Conservation (phyloP, 2,113 vertebrate genomes). For the Pantherophis guttatus region DNA sequence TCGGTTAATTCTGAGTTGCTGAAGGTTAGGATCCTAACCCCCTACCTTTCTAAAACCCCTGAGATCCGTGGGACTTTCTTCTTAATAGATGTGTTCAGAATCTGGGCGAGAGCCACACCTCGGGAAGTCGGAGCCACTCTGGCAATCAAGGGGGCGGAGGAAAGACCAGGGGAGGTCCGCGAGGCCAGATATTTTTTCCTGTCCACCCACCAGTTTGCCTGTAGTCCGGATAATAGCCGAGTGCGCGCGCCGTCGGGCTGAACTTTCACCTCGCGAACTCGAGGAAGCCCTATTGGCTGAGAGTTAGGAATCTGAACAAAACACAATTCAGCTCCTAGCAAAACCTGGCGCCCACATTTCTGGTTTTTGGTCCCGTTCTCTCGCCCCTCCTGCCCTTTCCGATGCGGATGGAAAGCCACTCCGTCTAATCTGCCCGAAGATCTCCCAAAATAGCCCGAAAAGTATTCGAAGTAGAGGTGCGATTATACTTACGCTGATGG, state of each 20-base stretch:
- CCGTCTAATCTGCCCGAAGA: background rate
- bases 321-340: background rate
- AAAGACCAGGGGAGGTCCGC: conserved; percentile 51
- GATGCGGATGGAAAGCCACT: background rate
- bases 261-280: conserved; percentile 78
- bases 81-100: background rate
- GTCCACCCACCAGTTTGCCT: conserved; percentile 66
- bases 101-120: conserved; percentile 5
- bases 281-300: conserved; percentile 54
- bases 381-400: background rate
- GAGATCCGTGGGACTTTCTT: background rate
- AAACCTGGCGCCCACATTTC: conserved; percentile 17
- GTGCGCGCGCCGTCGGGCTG: conserved; percentile 61
- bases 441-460: background rate
- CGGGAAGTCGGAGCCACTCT: conserved; percentile 37
- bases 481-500: background rate
- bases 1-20: background rate
- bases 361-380: background rate
- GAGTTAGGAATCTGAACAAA: background rate
- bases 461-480: background rate
- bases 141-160: conserved; percentile 15
- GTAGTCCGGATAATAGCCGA: conserved; percentile 41
- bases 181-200: conserved; percentile 65
- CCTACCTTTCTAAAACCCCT: background rate
- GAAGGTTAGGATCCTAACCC: background rate